Conservation (phyloP, 1,140 invertebrate species). For the Goniozus legneri region DNA sequence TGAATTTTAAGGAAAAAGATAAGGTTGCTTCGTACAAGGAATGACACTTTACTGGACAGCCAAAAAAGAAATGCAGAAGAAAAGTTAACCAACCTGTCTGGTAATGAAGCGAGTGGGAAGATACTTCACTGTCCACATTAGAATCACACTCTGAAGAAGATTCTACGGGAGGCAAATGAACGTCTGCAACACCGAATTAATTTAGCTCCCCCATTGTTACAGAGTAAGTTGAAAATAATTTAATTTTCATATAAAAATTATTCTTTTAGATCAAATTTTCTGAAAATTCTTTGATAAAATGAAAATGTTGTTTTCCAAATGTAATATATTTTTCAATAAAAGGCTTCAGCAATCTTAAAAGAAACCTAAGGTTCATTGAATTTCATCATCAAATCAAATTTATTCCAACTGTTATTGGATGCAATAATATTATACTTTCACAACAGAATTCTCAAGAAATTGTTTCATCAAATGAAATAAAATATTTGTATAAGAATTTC, state of each 20-base stretch:
- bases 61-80: conserved; percentile 42
- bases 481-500: neutral
- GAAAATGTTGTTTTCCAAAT: neutral
- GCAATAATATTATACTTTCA: too few species aligned
- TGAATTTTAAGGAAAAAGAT: too few species aligned
- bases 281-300: neutral
- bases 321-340: too few species aligned
- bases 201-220: conserved; percentile 35
- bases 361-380: too few species aligned
- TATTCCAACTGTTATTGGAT: too few species aligned
- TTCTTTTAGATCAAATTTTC: too few species aligned
- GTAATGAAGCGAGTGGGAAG: conserved; percentile 75
- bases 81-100: conserved; percentile 65
- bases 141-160: conserved; percentile 73
- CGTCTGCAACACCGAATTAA: conserved; percentile 60
- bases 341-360: too few species aligned
- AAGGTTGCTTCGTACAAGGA: too few species aligned
- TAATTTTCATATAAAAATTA: neutral
- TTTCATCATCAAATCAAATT: too few species aligned
- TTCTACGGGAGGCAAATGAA: conserved; percentile 60
- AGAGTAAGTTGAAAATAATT: conserved; percentile 12
- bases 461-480: neutral
- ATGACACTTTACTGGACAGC: too few species aligned
- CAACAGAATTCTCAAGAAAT: too few species aligned
- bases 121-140: conserved; percentile 72